Evolutionary conservation across 2,797 vertebrate species (phyloP).

Genomic region (Pseudochaenichthys georgianus): DNA sequence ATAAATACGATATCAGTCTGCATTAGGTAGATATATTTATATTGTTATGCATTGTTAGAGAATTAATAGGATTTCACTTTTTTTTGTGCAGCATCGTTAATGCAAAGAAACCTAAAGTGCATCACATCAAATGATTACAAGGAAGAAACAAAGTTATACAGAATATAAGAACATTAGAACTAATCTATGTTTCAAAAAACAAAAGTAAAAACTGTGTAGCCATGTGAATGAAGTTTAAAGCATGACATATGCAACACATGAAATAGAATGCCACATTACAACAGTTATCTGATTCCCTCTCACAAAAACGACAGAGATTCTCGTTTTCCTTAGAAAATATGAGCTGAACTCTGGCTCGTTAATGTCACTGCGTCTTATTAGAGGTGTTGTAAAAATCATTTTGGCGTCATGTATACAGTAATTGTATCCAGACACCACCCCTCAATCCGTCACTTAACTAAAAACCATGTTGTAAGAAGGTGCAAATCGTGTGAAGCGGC

Average conservation of each 20-base stretch:
- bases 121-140: conserved; percentile 12
- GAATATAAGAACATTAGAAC: not conserved
- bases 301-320: not conserved
- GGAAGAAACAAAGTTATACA: not conserved
- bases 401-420: not conserved
- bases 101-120: not conserved
- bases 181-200: too few relatives aligned
- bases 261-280: not conserved
- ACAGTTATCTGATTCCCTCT: not conserved
- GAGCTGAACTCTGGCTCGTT: not conserved
- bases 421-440: not conserved
- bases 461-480: not conserved
- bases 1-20: not conserved
- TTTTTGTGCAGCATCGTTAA: not conserved
- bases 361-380: not conserved
- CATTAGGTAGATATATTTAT: not conserved
- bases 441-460: conserved; percentile 4
- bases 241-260: not conserved
- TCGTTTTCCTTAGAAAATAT: too few relatives aligned
- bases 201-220: not conserved
- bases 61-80: not conserved
- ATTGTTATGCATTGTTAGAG: not conserved
- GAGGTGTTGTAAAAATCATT: not conserved
- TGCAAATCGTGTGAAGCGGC: conserved; percentile 3
- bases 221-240: not conserved